Evolutionary conservation across 2,888 invertebrate genomes (phyloP).

Genomic region (Eristalis intricaria): DNA sequence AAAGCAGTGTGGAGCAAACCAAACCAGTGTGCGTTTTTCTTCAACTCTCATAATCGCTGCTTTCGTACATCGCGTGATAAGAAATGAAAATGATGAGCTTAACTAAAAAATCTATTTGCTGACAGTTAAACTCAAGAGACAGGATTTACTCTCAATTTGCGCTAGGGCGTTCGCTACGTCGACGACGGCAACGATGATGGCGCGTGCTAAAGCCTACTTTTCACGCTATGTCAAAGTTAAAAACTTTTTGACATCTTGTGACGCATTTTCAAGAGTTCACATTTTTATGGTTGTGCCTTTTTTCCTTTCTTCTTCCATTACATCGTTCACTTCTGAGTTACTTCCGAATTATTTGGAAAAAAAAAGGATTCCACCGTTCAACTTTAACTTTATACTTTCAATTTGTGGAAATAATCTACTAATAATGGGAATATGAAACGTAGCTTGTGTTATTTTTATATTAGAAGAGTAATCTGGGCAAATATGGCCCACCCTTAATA

Average conservation of each 20-base stretch:
- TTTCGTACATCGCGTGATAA: slow-evolving; percentile 3
- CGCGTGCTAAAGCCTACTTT: not conserved
- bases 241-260: slow-evolving; percentile 7
- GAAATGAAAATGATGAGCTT: slow-evolving; percentile 24
- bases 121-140: slow-evolving; percentile 6
- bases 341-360: not conserved
- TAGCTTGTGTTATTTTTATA: not conserved
- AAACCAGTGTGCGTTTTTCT: not conserved
- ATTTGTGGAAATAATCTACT: not conserved
- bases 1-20: not conserved
- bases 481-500: too few relatives aligned
- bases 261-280: not conserved
- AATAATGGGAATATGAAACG: not conserved
- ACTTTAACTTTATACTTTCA: not conserved
- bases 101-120: slow-evolving; percentile 14
- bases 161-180: not conserved
- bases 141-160: slow-evolving; percentile 19
- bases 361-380: not conserved
- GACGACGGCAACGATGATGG: not conserved
- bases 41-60: not conserved
- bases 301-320: not conserved
- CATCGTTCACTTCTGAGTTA: not conserved
- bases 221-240: not conserved
- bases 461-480: too few relatives aligned
- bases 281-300: not conserved